Conservation (phyloP, 2,888 invertebrate genomes). For the Ephialtes manifestator region DNA sequence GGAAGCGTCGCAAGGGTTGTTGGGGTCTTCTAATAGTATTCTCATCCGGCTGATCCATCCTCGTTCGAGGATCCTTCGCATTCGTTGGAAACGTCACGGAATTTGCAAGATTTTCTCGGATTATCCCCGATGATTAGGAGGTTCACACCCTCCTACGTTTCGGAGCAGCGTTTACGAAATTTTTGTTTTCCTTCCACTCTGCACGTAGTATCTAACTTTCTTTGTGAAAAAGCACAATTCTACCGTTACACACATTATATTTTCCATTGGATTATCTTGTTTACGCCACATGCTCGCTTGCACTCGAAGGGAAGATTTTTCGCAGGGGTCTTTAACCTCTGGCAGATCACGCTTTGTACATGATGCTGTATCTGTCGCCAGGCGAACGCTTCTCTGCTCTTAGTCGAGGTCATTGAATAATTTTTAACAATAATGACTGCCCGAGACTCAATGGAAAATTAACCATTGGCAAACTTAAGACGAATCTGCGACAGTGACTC, state of each 20-base stretch:
- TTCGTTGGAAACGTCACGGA: not conserved
- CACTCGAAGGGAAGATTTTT: conserved; percentile 30
- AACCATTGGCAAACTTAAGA: conserved; percentile 1
- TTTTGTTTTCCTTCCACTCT: conserved; percentile 54
- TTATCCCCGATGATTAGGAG: not conserved
- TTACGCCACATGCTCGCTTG: conserved; percentile 65
- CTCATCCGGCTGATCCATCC: conserved; percentile 83
- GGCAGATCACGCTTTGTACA: conserved; percentile 30
- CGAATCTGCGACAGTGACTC: conserved; percentile 37
- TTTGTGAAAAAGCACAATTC: conserved; percentile 54
- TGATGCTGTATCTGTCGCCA: not conserved
- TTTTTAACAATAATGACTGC: not conserved
- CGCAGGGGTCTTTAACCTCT: conserved; percentile 57
- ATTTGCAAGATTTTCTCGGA: not conserved
- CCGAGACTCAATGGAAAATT: not conserved
- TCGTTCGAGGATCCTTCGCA: conserved; percentile 20
- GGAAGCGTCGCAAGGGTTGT: conserved; percentile 80
- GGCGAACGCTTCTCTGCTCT: not conserved
- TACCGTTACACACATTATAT: conserved; percentile 38
- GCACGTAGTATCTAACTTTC: conserved; percentile 35
- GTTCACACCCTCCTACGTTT: not conserved
- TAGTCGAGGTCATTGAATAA: conserved; percentile 24
- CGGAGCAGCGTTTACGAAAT: conserved; percentile 49
- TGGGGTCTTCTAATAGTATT: conserved; percentile 80
- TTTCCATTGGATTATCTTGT: conserved; percentile 56